Evolutionary conservation across 2,888 invertebrate genomes (phyloP).

Genomic region (Ophion ventricosus): DNA sequence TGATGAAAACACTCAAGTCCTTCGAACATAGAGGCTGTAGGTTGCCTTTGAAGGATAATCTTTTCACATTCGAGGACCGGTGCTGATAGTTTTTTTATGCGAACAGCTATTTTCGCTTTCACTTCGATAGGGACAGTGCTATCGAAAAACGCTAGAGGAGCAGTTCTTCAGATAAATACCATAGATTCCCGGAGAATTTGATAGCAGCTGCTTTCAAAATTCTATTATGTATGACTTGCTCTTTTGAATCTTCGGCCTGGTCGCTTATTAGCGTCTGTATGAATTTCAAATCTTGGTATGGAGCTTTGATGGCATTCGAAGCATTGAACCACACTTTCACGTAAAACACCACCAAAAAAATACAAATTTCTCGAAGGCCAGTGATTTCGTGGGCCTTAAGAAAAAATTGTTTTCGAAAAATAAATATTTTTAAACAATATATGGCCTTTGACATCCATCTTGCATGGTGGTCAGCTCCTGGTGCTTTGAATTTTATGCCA

Average conservation of each 20-base stretch:
- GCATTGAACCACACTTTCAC: constrained; percentile 16
- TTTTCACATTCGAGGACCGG: constrained; percentile 1
- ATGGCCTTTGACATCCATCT: constrained; percentile 14
- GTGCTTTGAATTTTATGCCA: background rate
- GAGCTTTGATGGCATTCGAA: constrained; percentile 21
- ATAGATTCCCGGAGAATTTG: constrained; percentile 38
- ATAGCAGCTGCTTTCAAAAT: constrained; percentile 29
- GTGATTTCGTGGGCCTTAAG: constrained; percentile 1
- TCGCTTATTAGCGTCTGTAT: constrained; percentile 10
- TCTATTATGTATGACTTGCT: background rate
- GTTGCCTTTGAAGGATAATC: background rate
- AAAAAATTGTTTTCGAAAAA: too few species aligned
- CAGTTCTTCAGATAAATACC: constrained; percentile 40
- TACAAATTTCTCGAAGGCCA: constrained; percentile 18
- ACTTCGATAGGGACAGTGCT: constrained; percentile 9
- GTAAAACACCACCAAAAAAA: constrained; percentile 29
- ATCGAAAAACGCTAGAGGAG: constrained; percentile 30
- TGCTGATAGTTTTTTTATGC: constrained; percentile 1
- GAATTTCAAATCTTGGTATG: constrained; percentile 18
- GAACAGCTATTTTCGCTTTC: background rate
- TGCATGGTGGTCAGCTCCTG: background rate
- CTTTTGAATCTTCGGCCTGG: constrained; percentile 20
- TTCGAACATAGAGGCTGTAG: background rate
- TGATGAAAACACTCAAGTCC: background rate
- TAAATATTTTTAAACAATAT: background rate